Evolutionary conservation across 2,113 vertebrate genomes (phyloP).

Genomic region (Pyxicephalus adspersus): DNA sequence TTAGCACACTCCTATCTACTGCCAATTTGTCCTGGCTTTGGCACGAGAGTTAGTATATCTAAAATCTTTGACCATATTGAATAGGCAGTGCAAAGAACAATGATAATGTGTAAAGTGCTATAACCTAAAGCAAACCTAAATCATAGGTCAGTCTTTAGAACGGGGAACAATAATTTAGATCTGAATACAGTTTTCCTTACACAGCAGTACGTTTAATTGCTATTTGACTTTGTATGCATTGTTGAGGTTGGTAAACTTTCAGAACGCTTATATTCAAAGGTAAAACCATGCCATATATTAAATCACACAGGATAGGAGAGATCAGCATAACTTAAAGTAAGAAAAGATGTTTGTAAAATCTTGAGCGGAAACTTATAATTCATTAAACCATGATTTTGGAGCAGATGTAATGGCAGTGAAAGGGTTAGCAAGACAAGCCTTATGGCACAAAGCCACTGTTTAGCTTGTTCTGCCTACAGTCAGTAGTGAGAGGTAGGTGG

Average conservation of each 20-base stretch:
- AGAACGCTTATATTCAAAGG: background rate
- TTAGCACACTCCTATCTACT: no score
- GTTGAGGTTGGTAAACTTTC: background rate
- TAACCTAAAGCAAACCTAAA: no score
- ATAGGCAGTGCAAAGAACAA: no score
- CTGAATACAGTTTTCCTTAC: no score
- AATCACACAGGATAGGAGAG: background rate
- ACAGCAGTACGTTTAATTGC: no score
- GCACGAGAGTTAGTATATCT: no score
- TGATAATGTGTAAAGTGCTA: no score
- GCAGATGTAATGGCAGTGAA: background rate
- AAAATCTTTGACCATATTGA: no score
- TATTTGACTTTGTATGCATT: background rate
- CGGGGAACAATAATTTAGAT: no score
- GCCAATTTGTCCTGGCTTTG: no score
- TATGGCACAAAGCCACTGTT: constrained; percentile 46
- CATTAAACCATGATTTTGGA: background rate
- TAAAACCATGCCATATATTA: background rate
- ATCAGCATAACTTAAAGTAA: no score
- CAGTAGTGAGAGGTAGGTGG: constrained; percentile 44
- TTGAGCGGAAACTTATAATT: background rate
- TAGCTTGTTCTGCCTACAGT: constrained; percentile 49
- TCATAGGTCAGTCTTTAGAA: no score
- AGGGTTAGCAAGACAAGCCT: constrained; percentile 25
- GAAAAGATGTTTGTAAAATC: background rate